Base-by-base conservation (phyloP, 2,888 invertebrate species). In the Aleiodes leptofemur region DNA sequence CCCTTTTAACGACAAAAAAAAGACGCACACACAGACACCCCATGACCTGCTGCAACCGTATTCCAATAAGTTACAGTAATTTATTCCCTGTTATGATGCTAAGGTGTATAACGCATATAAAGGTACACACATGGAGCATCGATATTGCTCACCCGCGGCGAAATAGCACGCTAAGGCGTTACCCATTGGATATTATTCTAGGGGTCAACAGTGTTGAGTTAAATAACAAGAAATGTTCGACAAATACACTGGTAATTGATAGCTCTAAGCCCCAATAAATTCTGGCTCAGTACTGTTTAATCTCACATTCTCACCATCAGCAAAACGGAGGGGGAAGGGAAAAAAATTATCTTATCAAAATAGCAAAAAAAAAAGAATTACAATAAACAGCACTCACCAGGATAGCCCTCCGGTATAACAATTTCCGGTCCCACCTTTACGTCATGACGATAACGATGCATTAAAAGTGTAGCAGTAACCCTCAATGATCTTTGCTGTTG, bases 371-470 rank as follows among this genome's bases (percentile, higher is more conserved):
- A 11, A 23, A 23, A 23, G 1, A 43, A 11, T n/a, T 50, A 8
- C 29, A 5, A 50, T 76, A 43, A 43, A 43, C 1, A 56, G 16
- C 14, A 86, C 89, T 88, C 73, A 91, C 91, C 91, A 77, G 90
- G 89, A 83, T 91, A 91, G 77, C 90, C 90, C 81, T 91, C 91
- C 34, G 91, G 91, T 75, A 91, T 90, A 80, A 91, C 90, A 74
- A 91, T 88, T 80, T 90, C 90, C 72, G 91, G 90, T 59, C 91
- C 91, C 69, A 91, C 90, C 82, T 91, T 91, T 78, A 90, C 89
- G 77, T 90, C 90, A 73, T 90, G 88, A 69, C 90, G 90, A 79
- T 90, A 90, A 76, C 90, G 90, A 86, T 90, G 90, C 85, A 91
- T 89, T 38, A 91, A 85, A 48, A 91, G 83, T 14, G 88, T 89